Evolutionary conservation across 2,888 invertebrate species (phyloP).

Genomic region (Drosophila acutilabella): DNA sequence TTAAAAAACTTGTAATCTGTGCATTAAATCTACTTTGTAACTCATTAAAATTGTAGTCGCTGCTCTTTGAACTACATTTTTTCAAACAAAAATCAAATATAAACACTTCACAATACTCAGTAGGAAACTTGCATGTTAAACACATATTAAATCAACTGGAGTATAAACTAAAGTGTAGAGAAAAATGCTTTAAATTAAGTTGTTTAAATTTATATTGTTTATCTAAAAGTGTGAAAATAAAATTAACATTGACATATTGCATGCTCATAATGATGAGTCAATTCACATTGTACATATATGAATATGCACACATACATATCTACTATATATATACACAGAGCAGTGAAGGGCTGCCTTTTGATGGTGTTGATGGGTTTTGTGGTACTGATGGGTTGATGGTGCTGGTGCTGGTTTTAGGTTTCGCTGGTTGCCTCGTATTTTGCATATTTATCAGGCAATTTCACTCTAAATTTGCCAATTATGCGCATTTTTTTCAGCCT

Average conservation of each 20-base stretch:
- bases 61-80: no score
- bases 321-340: background rate
- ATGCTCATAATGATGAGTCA: conserved; percentile 6
- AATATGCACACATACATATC: background rate
- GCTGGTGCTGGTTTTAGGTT: conserved; percentile 11
- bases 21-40: no score
- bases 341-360: conserved; percentile 8
- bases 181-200: background rate
- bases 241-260: conserved; percentile 28
- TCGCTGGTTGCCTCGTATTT: conserved; percentile 42
- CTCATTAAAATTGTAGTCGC: no score
- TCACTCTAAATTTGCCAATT: conserved; percentile 77
- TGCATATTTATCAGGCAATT: conserved; percentile 76
- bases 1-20: no score
- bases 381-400: background rate
- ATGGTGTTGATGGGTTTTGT: background rate
- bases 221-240: conserved; percentile 5
- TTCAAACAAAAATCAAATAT: no score
- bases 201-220: background rate
- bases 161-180: background rate
- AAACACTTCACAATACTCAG: no score
- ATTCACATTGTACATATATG: background rate
- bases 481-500: conserved; percentile 74
- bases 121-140: no score
- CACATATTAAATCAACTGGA: no score